phyloP scores from a whole-genome alignment of 2,113 vertebrate species.

The Agapornis roseicollis region DNA sequence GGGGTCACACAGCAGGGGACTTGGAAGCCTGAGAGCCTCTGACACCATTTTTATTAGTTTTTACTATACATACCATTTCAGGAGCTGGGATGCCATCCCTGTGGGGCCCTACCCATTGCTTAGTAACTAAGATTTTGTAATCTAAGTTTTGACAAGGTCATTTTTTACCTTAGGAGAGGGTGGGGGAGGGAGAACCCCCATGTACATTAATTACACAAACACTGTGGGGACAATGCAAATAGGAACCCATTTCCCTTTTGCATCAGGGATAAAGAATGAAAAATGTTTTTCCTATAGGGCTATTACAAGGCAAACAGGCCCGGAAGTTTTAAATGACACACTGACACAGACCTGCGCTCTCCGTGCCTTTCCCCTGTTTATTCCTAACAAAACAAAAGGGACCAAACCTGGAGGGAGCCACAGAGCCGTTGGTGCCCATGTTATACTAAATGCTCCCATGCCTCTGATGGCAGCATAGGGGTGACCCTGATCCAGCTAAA shows the following conservation, averaged over 20 bases:
- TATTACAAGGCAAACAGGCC: not conserved
- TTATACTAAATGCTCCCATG: not conserved
- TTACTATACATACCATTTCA: slow-evolving; percentile 80
- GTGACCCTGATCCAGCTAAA: not conserved
- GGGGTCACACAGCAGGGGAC: slow-evolving; percentile 80
- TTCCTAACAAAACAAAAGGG: not conserved
- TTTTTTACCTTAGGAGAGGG: slow-evolving; percentile 79
- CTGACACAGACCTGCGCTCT: not conserved
- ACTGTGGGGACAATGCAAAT: slow-evolving; percentile 76
- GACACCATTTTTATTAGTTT: slow-evolving; percentile 86
- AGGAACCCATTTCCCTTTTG: slow-evolving; percentile 57
- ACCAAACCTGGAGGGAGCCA: not conserved
- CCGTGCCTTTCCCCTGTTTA: not conserved
- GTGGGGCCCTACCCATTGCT: slow-evolving; percentile 75
- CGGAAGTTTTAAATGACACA: not conserved
- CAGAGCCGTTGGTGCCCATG: not conserved
- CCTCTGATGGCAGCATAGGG: not conserved
- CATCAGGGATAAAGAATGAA: slow-evolving; percentile 31
- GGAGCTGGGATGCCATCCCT: slow-evolving; percentile 77
- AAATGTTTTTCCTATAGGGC: slow-evolving; percentile 10
- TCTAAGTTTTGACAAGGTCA: slow-evolving; percentile 85
- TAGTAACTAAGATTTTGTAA: slow-evolving; percentile 82
- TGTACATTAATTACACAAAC: slow-evolving; percentile 82
- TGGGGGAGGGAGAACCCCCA: slow-evolving; percentile 70
- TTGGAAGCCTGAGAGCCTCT: slow-evolving; percentile 80